Base-by-base conservation (phyloP, 2,797 vertebrate genomes). In the Helarctos malayanus region DNA sequence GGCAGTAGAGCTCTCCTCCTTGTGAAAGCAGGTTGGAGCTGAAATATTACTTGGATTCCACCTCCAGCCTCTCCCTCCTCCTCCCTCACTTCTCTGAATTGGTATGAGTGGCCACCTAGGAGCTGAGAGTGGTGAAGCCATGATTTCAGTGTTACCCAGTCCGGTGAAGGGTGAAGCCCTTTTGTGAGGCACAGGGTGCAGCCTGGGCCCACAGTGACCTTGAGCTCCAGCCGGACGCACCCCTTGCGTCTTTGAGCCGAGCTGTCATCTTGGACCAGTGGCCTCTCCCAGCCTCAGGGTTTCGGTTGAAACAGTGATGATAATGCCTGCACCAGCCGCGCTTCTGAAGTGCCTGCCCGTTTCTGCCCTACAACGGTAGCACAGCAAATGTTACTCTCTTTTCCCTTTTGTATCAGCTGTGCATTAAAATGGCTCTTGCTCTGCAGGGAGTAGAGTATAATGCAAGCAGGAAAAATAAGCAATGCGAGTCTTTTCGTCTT, bases 391-490 rank as follows among this genome's bases (percentile, higher is more conserved):
- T 25, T 57, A 6, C 65, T 61, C 35, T 83, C 25, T 27, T 47
- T 49, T 7, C n/a, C 13, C 56, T 49, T 65, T 80, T 69, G 7
- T 69, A 4, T 47, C 91, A 83, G 13, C 9, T 76, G 3, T 35
- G 6, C 21, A 6, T 54, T 91, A 23, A 63, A 38, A 35, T 18
- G 9, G 45, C 49, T 45, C 65, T 79, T 18, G n/a, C 14, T 41
- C 3, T 35, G 0, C 6, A 27, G 54, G 45, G 63, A 23, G 63
- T 69, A 32, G 92, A 91, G 84, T 63, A 61, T 73, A 79, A n/a
- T 35, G 68, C 93, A 92, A 18, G 76, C 82, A 12, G 49, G 57
- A 81, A 79, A 61, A 94, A 54, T 87, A 87, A 79, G 52, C 21
- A 2, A 1, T 27, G 25, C n/a, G 3, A 41, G 27, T 13, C 21